Conservation (phyloP, 2,113 vertebrate genomes). For the Lophura nycthemera region DNA sequence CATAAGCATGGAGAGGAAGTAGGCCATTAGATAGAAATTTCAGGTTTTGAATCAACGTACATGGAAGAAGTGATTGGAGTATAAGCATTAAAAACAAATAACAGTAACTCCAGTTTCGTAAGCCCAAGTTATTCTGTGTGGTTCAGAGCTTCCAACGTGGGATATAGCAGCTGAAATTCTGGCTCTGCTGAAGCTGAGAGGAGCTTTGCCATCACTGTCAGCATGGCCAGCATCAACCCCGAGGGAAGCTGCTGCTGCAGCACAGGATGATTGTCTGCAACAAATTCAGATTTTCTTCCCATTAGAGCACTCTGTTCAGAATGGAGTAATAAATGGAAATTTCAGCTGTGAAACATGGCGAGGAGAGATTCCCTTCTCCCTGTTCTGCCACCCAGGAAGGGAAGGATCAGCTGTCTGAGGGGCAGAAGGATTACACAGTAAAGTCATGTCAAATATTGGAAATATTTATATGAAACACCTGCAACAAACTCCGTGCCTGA, state of each 20-base stretch:
- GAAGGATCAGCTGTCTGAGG: background rate
- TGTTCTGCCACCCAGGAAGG: background rate
- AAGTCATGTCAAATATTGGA: background rate
- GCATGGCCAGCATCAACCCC: background rate
- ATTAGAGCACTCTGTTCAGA: rapidly evolving
- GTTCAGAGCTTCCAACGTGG: background rate
- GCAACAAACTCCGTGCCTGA: background rate
- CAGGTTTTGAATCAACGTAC: background rate
- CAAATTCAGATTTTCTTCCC: background rate
- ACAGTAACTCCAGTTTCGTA: background rate
- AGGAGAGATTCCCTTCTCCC: background rate
- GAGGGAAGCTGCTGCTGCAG: rapidly evolving
- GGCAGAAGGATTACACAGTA: background rate
- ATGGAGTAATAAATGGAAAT: background rate
- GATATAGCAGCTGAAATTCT: background rate
- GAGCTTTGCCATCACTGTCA: background rate
- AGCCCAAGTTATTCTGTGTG: background rate
- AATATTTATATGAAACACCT: background rate
- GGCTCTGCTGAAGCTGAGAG: background rate
- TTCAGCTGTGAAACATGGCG: background rate
- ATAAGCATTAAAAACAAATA: slow-evolving; percentile 28
- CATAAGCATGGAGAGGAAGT: background rate
- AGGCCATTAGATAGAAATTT: slow-evolving; percentile 23
- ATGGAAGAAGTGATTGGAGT: background rate
- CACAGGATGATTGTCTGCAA: background rate